These are phyloP conservation scores for Dromococcyx pavoninus DNA, from an alignment of 2,797 vertebrate species.

Conservation along the genomic window DNA sequence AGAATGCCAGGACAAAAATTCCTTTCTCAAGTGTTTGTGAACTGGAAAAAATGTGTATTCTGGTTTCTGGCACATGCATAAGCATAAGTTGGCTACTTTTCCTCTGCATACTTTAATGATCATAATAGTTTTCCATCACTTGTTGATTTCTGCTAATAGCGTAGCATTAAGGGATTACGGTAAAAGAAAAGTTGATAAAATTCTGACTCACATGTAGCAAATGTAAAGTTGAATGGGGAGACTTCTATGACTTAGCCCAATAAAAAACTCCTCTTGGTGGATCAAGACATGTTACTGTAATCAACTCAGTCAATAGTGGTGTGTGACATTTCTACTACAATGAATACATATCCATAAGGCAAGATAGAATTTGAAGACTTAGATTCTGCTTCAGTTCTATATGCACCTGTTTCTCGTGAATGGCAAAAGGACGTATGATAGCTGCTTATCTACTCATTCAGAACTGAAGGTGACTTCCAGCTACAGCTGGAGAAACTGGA, in stretches of 20 bases:
- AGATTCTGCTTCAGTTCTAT: neutral
- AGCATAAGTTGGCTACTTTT: constrained; percentile 26
- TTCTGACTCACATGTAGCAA: neutral
- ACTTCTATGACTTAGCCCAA: neutral
- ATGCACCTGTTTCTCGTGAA: constrained; percentile 22
- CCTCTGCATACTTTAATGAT: constrained; percentile 32
- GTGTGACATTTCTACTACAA: neutral
- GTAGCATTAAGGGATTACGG: neutral
- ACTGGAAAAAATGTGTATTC: constrained; percentile 60
- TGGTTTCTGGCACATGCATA: constrained; percentile 46
- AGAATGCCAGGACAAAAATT: constrained; percentile 30
- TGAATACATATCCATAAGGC: neutral
- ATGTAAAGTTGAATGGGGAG: neutral
- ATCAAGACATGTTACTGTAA: neutral
- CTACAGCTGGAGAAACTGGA: neutral
- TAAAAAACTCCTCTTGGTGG: neutral
- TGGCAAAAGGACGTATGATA: neutral
- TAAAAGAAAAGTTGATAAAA: constrained; percentile 9
- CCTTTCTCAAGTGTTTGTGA: constrained; percentile 47
- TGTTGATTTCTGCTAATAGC: constrained; percentile 31
- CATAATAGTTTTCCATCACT: constrained; percentile 50
- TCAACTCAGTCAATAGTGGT: neutral
- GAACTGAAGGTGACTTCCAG: neutral
- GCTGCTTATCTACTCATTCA: constrained; percentile 19
- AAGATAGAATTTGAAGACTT: neutral